Evolutionary conservation across 2,113 vertebrate species (phyloP), one percentile per base, ranked within the genome.

Genomic region (Penelope pileata): DNA sequence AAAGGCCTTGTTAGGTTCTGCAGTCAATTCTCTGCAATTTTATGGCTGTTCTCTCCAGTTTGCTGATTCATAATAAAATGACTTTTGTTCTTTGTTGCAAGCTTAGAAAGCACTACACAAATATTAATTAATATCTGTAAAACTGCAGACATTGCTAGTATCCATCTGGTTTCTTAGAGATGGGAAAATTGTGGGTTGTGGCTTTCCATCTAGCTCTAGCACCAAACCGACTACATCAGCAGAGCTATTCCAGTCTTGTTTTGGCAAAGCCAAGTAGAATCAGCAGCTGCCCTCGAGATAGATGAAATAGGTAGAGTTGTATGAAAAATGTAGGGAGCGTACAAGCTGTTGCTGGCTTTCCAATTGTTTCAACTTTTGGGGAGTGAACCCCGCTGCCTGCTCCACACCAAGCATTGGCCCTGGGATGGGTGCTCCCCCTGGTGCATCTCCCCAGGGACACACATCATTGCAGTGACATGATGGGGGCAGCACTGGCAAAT

Each of bases 61-160:
- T 86, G 58, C 90, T 92, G 90, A 84, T 91, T 93, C 80, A 68
- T 45, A 94, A 92, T 63, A 83, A 66, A 92, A 84, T 75, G 48
- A 80, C 59, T 94, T 84, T 86, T 17, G 3, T 72, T 75, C 92
- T 88, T 91, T 90, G 58, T 86, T 93, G 73, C 76, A 86, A 86
- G 91, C 80, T 86, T 47, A 83, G 79, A 94, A 93, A 83, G 60
- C 83, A 34, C 51, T 91, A 80, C 58, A 75, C 60, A 93, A 88
- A 75, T 93, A 93, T 45, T 86, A 90, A 95, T 95, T 95, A 94
- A 68, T 94, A 91, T 84, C 56, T 83, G 36, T 54, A 86, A 91
- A 92, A 51, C 43, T 78, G 42, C 34, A 93, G 38, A 38, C 74
- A 54, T 83, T 91, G 72, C 73, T 68, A 78, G 43, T 26, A 58